Conservation (phyloP, 2,888 invertebrate species). For the Panopea generosa region DNA sequence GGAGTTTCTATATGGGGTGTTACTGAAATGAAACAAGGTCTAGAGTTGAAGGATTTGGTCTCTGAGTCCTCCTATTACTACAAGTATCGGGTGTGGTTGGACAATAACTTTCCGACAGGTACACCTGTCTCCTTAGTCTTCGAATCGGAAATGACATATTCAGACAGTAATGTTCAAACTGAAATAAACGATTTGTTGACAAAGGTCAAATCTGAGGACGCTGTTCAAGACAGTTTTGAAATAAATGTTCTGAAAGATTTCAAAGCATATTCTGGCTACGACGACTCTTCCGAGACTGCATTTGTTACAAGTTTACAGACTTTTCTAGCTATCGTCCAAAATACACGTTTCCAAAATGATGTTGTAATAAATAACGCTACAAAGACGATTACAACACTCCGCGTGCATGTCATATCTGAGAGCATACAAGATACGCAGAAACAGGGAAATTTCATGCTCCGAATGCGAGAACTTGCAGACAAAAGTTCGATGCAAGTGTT, state of each 20-base stretch:
- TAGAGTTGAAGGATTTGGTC: slow-evolving; percentile 68
- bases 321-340: slow-evolving; percentile 18
- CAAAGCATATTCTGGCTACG: slow-evolving; percentile 14
- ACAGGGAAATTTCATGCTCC: slow-evolving; percentile 70
- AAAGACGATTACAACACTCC: slow-evolving; percentile 90
- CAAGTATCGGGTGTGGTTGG: too few species aligned
- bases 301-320: slow-evolving; percentile 13
- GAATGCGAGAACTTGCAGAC: slow-evolving; percentile 63
- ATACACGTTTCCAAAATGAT: slow-evolving; percentile 48
- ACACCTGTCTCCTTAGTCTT: too few species aligned
- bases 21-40: slow-evolving; percentile 67
- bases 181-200: background rate
- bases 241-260: slow-evolving; percentile 48
- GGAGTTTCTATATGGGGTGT: slow-evolving; percentile 70
- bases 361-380: slow-evolving; percentile 50
- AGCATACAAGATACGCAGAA: slow-evolving; percentile 92
- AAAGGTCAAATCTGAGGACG: background rate
- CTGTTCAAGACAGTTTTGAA: slow-evolving; percentile 7
- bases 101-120: too few species aligned
- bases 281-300: slow-evolving; percentile 17
- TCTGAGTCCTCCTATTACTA: slow-evolving; percentile 69
- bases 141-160: background rate
- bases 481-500: slow-evolving; percentile 59
- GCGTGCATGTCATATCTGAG: slow-evolving; percentile 94
- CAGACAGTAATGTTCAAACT: background rate